These are phyloP conservation scores for Gulo gulo DNA, from an alignment of 2,113 vertebrate genomes.

Conservation along the genomic window DNA sequence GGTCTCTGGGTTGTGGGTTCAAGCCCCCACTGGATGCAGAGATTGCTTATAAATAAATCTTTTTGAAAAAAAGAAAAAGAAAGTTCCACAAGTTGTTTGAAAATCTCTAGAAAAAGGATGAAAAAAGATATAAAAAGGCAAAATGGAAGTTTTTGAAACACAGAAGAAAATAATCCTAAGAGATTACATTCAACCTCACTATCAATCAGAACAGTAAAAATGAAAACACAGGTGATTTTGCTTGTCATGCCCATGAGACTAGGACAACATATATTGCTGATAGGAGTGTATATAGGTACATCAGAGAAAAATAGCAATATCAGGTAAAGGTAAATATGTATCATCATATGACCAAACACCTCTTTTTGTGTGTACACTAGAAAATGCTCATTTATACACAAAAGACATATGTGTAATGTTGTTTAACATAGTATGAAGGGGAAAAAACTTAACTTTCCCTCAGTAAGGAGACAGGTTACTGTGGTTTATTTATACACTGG, in stretches of 20 bases:
- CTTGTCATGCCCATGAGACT: neutral
- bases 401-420: neutral
- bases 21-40: neutral
- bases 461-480: no score
- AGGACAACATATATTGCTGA: no score
- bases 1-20: neutral
- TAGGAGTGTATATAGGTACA: neutral
- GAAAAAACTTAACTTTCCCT: neutral
- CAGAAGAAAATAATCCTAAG: neutral
- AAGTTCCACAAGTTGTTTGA: neutral
- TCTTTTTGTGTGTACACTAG: neutral
- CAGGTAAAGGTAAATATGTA: neutral
- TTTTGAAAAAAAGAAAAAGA: neutral
- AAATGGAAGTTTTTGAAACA: neutral
- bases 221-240: neutral
- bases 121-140: neutral
- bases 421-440: neutral
- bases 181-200: neutral
- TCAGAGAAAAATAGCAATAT: neutral
- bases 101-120: neutral
- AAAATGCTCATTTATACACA: neutral
- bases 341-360: neutral
- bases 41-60: neutral
- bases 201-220: neutral
- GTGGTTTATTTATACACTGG: neutral